Percentiles rank a stretch among this genome's conserved stretches.
Evolutionary conservation across 2,797 vertebrate genomes (phyloP).

Genomic region (Percopsis omiscomaycus): DNA sequence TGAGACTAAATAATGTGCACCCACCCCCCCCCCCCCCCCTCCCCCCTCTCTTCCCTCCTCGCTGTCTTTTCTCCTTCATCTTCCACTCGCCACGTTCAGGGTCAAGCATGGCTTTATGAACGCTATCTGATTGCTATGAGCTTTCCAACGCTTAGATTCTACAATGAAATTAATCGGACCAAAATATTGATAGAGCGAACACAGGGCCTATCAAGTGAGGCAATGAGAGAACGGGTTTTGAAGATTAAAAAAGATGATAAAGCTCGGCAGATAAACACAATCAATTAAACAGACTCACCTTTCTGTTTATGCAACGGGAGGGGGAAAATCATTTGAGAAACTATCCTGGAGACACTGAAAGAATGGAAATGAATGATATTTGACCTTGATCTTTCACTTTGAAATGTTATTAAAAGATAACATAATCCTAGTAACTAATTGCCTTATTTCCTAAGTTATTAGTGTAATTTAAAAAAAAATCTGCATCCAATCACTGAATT

Average conservation of each 20-base stretch:
- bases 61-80: conserved; percentile 30
- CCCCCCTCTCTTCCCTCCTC: neutral
- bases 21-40: conserved; percentile 10
- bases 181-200: conserved; percentile 68
- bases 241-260: conserved; percentile 8
- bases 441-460: conserved; percentile 16
- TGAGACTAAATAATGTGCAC: conserved; percentile 49
- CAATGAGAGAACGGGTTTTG: conserved; percentile 46
- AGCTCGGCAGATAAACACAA: conserved; percentile 62
- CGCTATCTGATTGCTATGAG: conserved; percentile 73
- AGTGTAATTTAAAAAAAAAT: conserved; percentile 35
- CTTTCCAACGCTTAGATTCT: conserved; percentile 62
- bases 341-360: conserved; percentile 34
- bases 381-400: conserved; percentile 55
- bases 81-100: conserved; percentile 54
- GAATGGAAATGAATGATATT: conserved; percentile 33
- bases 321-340: conserved; percentile 19
- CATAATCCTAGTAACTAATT: conserved; percentile 30
- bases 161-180: conserved; percentile 76
- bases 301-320: conserved; percentile 26
- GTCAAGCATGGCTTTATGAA: conserved; percentile 69
- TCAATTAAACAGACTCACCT: conserved; percentile 65
- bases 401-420: conserved; percentile 33
- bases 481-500: conserved; percentile 44
- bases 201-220: conserved; percentile 60